Conservation (phyloP, 1,140 invertebrate species). For the Panagrolaimus sp. region DNA sequence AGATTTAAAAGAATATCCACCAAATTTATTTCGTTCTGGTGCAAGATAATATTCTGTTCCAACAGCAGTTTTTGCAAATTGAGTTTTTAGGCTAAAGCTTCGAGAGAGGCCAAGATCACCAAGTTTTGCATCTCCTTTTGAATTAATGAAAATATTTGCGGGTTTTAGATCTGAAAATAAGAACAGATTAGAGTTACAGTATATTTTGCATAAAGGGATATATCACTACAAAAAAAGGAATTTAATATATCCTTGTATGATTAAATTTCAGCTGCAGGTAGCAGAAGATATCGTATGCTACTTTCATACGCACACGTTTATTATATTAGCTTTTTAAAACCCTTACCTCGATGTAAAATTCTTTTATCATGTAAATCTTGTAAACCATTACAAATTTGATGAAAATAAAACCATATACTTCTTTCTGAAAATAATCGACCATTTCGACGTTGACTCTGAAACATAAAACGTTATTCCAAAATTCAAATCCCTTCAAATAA, state of each 20-base stretch:
- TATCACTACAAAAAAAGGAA: too few relatives aligned
- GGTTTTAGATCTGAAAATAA: slow-evolving; percentile 63
- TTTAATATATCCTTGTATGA: too few relatives aligned
- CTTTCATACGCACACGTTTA: neutral
- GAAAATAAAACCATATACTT: slow-evolving; percentile 74
- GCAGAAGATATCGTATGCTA: too few relatives aligned
- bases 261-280: too few relatives aligned
- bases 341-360: slow-evolving; percentile 69
- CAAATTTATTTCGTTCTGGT: slow-evolving; percentile 71
- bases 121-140: slow-evolving; percentile 69
- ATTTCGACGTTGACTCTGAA: too few relatives aligned
- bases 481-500: slow-evolving; percentile 63
- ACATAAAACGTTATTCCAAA: too few relatives aligned
- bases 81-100: slow-evolving; percentile 66
- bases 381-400: slow-evolving; percentile 69
- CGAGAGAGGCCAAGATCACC: slow-evolving; percentile 72
- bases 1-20: slow-evolving; percentile 72
- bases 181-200: too few relatives aligned
- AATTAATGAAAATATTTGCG: slow-evolving; percentile 73
- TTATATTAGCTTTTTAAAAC: too few relatives aligned
- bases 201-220: too few relatives aligned
- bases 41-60: slow-evolving; percentile 70
- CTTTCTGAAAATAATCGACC: slow-evolving; percentile 68
- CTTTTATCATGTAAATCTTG: slow-evolving; percentile 69
- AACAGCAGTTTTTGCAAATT: slow-evolving; percentile 69